These are phyloP conservation scores for Drosophila jambulina DNA, from an alignment of 1,140 invertebrate species.

Conservation along the genomic window DNA sequence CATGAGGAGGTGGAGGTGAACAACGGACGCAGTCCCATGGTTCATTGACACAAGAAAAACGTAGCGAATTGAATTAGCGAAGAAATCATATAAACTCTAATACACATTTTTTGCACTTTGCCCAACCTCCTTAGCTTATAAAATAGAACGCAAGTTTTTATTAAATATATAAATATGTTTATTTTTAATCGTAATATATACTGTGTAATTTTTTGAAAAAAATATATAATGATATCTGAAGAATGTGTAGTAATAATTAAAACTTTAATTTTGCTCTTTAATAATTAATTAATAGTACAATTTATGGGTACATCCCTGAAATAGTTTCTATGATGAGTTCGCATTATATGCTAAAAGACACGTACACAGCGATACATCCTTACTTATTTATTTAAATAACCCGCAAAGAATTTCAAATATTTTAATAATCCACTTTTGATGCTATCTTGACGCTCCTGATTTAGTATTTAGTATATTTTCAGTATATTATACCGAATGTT, in stretches of 20 bases:
- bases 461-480: neutral
- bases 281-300: neutral
- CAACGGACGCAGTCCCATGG: slow-evolving; percentile 9
- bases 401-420: neutral
- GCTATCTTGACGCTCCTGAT: neutral
- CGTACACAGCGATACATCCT: too few relatives aligned
- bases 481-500: neutral
- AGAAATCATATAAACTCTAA: neutral
- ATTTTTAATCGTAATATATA: too few relatives aligned
- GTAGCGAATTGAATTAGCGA: neutral
- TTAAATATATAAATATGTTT: neutral
- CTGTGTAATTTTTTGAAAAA: neutral
- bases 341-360: neutral
- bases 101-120: neutral
- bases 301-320: too few relatives aligned
- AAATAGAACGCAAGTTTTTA: neutral
- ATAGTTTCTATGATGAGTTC: too few relatives aligned
- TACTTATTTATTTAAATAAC: neutral
- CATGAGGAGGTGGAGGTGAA: slow-evolving; percentile 42
- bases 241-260: neutral
- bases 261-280: neutral
- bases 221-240: neutral
- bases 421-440: neutral
- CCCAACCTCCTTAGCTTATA: neutral
- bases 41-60: slow-evolving; percentile 18